These are phyloP conservation scores for Neotoma lepida DNA, from an alignment of 2,113 vertebrate genomes.

Conservation along the genomic window DNA sequence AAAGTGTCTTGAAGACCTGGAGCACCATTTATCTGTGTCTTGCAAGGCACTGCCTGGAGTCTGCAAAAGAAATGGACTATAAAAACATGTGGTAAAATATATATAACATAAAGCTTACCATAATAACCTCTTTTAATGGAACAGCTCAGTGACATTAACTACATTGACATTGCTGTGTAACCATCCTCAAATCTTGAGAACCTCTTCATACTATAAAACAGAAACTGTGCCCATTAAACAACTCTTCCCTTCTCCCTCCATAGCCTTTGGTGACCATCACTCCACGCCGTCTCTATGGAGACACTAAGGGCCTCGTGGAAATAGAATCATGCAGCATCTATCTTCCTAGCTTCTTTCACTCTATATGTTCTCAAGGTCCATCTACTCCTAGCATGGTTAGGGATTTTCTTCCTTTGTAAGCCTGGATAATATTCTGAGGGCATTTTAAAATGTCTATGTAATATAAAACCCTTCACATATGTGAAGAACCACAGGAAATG, in stretches of 20 bases:
- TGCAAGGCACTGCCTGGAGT: background rate
- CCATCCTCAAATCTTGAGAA: background rate
- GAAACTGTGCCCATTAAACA: background rate
- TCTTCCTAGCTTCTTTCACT: background rate
- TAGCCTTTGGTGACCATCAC: background rate
- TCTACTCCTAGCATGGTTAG: background rate
- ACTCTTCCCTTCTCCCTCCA: background rate
- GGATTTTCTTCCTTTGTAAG: background rate
- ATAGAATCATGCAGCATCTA: background rate
- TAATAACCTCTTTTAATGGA: background rate
- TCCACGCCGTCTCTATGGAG: background rate
- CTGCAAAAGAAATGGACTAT: background rate
- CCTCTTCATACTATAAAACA: slow-evolving; percentile 26
- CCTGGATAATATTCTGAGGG: background rate
- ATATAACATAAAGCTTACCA: background rate
- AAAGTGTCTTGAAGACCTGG: background rate
- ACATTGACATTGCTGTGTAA: background rate
- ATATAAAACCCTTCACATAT: background rate
- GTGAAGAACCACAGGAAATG: background rate
- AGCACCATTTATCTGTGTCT: background rate
- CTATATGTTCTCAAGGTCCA: background rate
- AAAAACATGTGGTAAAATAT: background rate
- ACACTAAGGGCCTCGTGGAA: background rate
- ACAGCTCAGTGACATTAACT: background rate
- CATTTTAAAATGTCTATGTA: background rate